Base-by-base conservation (phyloP, 2,888 invertebrate species). In the Dascillus cervinus region DNA sequence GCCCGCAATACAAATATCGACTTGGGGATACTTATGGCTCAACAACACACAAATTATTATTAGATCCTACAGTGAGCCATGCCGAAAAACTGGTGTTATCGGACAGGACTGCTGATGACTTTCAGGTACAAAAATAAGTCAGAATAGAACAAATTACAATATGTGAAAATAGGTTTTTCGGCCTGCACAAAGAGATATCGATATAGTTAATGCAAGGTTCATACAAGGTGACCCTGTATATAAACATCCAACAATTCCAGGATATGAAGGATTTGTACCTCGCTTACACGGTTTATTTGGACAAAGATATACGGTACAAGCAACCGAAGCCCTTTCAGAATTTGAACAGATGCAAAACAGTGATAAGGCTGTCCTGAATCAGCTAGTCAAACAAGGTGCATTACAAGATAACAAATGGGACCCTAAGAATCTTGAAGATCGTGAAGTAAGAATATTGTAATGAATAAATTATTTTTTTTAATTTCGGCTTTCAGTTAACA, bases 21-120 rank as follows among this genome's bases (percentile, higher is more conserved):
- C 73, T 79, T 39, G 85, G 84, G 2, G 77, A 83, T 61, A 82
- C 82, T 0, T 85, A 79, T 64, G 85, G 82, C 29, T 77, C 74
- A 3, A 71, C 78, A 22, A 80, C 83, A 0, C 82, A 83, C 58
- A 82, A 82, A 62, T 70, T 83, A 26, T 69, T 84, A 0, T 59
- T 82, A 47, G 84, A 85, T 60, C 84, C 84, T 0, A 76, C 77
- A 29, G 76, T 80, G 14, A 73, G 74, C 44, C 82, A 83, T 60
- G 77, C 83, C 0, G 79, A 82, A 47, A 73, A 79, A 39, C 68
- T 83, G 8, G 73, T 82, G 26, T 61, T 82, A 4, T 77, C 81
- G 0, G 77, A 81, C 46, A 66, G 75, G 40, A 71, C 70, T 2
- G 67, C 65, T 31, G 77, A 78, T 52, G 77, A 79, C 53, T 77